Percentiles rank a stretch among this genome's conserved stretches.
Conservation (phyloP, 2,888 invertebrate genomes). For the Atrina japonica region DNA sequence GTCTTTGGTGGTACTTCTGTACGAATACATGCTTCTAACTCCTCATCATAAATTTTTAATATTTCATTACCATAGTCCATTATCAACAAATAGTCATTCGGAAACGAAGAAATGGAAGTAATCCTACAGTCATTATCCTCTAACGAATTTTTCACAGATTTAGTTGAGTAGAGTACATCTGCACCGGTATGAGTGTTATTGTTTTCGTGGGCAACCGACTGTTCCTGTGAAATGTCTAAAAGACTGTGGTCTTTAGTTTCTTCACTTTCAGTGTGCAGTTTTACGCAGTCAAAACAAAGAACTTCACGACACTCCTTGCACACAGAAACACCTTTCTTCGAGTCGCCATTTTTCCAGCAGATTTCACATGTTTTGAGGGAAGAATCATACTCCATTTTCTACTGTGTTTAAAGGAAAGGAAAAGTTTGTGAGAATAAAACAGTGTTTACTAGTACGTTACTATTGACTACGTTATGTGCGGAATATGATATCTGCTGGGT, state of each 20-base stretch:
- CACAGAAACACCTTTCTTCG: constrained; percentile 5
- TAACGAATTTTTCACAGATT: too few relatives aligned
- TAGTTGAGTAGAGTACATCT: too few relatives aligned
- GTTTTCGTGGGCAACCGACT: too few relatives aligned
- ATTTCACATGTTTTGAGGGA: constrained; percentile 6
- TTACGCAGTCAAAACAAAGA: constrained; percentile 5
- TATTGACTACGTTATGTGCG: too few relatives aligned
- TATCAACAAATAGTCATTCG: constrained; percentile 3
- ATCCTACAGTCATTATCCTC: constrained; percentile 16
- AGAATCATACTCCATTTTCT: too few relatives aligned
- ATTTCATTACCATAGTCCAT: constrained; percentile 9
- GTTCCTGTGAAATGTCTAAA: too few relatives aligned
- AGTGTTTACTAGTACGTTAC: too few relatives aligned
- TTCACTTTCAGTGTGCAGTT: constrained; percentile 1
- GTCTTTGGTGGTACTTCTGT: neutral
- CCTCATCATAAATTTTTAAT: constrained; percentile 22
- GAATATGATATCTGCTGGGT: too few relatives aligned
- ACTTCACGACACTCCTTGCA: constrained; percentile 17
- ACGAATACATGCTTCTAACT: neutral
- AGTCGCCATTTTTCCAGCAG: constrained; percentile 12
- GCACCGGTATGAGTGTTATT: too few relatives aligned
- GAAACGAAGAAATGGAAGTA: neutral
- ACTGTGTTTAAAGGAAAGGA: too few relatives aligned
- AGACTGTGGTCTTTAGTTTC: too few relatives aligned
- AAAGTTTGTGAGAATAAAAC: too few relatives aligned